Base-by-base conservation (phyloP, 2,113 vertebrate genomes). In the Scortum barcoo region DNA sequence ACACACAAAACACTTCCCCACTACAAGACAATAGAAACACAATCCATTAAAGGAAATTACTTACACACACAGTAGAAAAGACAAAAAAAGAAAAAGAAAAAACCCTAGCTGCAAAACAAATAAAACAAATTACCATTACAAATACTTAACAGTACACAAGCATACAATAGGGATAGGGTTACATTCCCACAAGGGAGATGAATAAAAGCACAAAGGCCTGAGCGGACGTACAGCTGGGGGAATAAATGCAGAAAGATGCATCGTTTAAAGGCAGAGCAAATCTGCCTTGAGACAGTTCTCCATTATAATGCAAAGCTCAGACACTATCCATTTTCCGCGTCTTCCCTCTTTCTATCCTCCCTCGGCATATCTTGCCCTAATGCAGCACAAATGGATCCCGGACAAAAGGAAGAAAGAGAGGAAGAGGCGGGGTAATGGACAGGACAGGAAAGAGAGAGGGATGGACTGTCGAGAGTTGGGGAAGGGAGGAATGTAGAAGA, bases 241-340 rank as follows among this genome's bases (percentile, higher is more conserved):
- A 80, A 90, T 91, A 68, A 91, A 91, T 85, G 86, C 86, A 88
- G 87, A 92, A 61, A n/a, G 88, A 88, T 87, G 79, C 80, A 40
- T 80, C 72, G 13, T 80, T 90, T 88, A 79, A 86, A 88, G 86
- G 72, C 86, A 76, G 62, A 76, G 76, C 51, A 76, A 85, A 89
- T 88, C 86, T 80, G 86, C 90, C 81, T 75, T 82, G 68, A 88
- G 89, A 92, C 85, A 73, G 67, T 69, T 84, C 72, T 77, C 86
- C 82, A 91, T 93, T 93, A 84, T 87, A 84, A 93, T 91, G 91
- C 91, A 90, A 91, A 91, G 89, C 90, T 86, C 82, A 80, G 76
- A 75, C 81, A 72, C 80, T 86, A 85, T 88, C 84, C 89, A 90
- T 88, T 93, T 72, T 83, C 86, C 77, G 44, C 26, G 50, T 88